These are phyloP conservation scores for Entomobrya proxima DNA, from an alignment of 2,888 invertebrate genomes.

Conservation along the genomic window DNA sequence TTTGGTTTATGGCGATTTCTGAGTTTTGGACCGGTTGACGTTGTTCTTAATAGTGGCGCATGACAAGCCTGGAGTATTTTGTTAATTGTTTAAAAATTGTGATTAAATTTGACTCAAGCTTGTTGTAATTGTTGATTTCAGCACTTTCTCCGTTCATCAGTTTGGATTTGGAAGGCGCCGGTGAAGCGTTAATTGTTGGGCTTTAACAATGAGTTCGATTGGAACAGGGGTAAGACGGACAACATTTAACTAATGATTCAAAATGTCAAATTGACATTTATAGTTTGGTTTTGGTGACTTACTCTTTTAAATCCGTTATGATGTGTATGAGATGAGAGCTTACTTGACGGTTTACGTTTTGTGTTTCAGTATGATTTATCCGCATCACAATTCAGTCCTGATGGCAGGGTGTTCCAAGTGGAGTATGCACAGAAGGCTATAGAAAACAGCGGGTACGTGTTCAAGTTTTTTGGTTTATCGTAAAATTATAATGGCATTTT, in stretches of 20 bases:
- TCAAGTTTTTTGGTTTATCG: not conserved
- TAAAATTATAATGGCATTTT: not conserved
- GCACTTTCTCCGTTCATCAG: too few species aligned
- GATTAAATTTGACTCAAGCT: too few species aligned
- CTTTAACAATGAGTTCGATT: slow-evolving; percentile 89
- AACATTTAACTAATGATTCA: not conserved
- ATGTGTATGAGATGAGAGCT: not conserved
- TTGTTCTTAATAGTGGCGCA: too few species aligned
- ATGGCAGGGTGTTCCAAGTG: slow-evolving; percentile 99
- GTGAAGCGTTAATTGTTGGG: not conserved
- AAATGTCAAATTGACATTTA: too few species aligned
- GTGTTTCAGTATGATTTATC: slow-evolving; percentile 94
- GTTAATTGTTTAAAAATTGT: not conserved
- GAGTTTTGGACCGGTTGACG: too few species aligned
- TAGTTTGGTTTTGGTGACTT: not conserved
- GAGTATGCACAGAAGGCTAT: slow-evolving; percentile 99
- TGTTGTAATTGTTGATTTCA: too few species aligned
- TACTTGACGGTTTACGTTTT: not conserved
- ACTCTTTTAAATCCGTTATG: not conserved
- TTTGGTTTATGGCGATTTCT: too few species aligned
- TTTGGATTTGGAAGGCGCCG: too few species aligned
- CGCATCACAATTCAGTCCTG: slow-evolving; percentile 99
- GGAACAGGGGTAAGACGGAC: slow-evolving; percentile 89
- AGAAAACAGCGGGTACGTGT: slow-evolving; percentile 91
- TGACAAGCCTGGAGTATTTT: not conserved